Conservation (phyloP, 2,113 vertebrate genomes). For the Oryzias melastigma region DNA sequence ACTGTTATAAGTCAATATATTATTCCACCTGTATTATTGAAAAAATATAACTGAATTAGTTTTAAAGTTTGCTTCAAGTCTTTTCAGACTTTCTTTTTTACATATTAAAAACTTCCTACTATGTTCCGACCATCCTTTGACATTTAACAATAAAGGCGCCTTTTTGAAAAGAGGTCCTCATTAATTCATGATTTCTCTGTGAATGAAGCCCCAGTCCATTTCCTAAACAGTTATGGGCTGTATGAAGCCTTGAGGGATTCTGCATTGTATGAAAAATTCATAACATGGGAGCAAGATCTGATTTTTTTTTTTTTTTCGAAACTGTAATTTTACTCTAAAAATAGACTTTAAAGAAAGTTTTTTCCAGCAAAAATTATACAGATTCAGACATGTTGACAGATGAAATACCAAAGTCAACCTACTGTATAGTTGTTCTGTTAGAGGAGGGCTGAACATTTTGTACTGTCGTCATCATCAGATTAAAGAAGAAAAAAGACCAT, state of each 20-base stretch:
- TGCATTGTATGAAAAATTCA: constrained; percentile 10
- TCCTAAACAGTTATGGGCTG: constrained; percentile 6
- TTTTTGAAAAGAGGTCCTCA: constrained; percentile 24
- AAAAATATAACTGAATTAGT: too few species aligned
- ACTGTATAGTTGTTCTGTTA: too few species aligned
- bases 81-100: background rate
- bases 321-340: background rate
- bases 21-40: too few species aligned
- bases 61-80: too few species aligned
- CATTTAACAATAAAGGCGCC: constrained; percentile 37
- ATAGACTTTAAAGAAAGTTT: background rate
- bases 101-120: constrained; percentile 21
- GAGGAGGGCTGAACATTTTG: too few species aligned
- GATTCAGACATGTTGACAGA: too few species aligned
- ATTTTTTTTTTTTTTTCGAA: background rate
- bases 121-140: constrained; percentile 5
- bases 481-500: too few species aligned
- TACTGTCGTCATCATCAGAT: too few species aligned
- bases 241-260: background rate
- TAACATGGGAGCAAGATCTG: background rate
- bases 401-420: too few species aligned
- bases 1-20: too few species aligned
- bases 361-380: too few species aligned
- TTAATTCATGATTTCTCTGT: constrained; percentile 30
- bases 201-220: constrained; percentile 7